These are phyloP conservation scores for Phrynocephalus vlangalii DNA, from an alignment of 2,797 vertebrate species.

Conservation along the genomic window DNA sequence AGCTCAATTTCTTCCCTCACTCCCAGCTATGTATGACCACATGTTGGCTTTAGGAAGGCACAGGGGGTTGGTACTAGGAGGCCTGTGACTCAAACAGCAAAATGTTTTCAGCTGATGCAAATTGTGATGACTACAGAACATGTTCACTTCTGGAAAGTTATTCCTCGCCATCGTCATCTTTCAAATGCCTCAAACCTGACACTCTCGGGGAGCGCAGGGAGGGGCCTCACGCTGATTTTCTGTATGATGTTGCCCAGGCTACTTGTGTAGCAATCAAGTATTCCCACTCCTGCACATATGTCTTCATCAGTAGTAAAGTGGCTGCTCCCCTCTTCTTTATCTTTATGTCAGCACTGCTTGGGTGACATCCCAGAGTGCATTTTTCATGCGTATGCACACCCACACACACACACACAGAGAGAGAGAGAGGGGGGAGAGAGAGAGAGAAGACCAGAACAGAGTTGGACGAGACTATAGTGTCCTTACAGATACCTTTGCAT, in stretches of 20 bases:
- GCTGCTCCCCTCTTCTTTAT: background rate
- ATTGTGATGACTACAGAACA: background rate
- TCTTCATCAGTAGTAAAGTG: background rate
- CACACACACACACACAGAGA: too few species aligned
- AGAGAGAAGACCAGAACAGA: background rate
- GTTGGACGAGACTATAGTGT: background rate
- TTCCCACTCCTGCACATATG: background rate
- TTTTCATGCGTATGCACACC: too few species aligned
- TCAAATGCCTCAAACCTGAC: background rate
- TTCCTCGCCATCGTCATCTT: background rate
- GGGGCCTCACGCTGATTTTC: background rate
- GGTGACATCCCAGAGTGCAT: conserved; percentile 2
- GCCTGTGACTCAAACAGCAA: background rate
- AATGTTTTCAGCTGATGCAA: background rate
- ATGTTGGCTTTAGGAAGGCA: background rate
- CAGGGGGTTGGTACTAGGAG: background rate
- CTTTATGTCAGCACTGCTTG: background rate
- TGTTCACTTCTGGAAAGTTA: background rate
- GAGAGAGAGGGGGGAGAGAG: too few species aligned
- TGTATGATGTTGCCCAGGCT: background rate
- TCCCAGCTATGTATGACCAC: background rate
- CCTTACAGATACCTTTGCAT: too few species aligned
- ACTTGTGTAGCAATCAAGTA: background rate
- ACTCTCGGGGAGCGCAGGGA: background rate
- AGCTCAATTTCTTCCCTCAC: background rate